Base-by-base conservation (phyloP, 2,888 invertebrate genomes). In the Liodrosophila aerea region DNA sequence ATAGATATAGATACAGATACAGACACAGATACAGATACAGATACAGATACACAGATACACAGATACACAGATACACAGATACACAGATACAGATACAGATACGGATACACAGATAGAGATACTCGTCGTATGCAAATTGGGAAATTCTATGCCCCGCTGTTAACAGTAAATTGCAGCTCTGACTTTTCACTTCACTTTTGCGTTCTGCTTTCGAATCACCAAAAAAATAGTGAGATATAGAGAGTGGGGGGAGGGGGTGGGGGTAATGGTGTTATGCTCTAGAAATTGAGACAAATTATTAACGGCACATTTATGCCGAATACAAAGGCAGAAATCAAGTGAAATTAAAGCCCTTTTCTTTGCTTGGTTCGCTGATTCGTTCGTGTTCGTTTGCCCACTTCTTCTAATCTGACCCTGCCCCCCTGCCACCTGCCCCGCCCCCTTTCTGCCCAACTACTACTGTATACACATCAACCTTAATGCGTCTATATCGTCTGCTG, bases 211-310 rank as follows among this genome's bases (percentile, higher is more conserved):
- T 41, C 53, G 12, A 46, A 46, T 5, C 44, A 44, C 15, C 15
- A 43, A 56, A 56, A 56, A 46, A 29, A 37, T 22, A 22, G 22
- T 22, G 45, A 31, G 33, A 22, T 18, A 36, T 33, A 11, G 39
- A 54, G 22, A 22, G 22, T 4, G 22, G 22, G 22, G 22, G 5
- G 22, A 22, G 22, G 22, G 22, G 22, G 22, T n/a, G n/a, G n/a
- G 5, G 22, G 39, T 31, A 46, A 53, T 57, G 39, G 30, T 59
- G 78, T 78, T 80, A 68, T 80, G 78, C 78, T 80, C 78, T 80
- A 69, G 69, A 80, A 80, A 69, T 64, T 58, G 61, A 66, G 64
- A 72, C 76, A 83, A 82, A 80, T 80, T 80, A 67, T 74, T 64
- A 83, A 76, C 83, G 83, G 76, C 67, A 62, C 60, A 70, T 77